These are phyloP conservation scores for Epizoanthus stellaris DNA, from an alignment of 92 coral and sea anemone species.

Conservation along the genomic window DNA sequence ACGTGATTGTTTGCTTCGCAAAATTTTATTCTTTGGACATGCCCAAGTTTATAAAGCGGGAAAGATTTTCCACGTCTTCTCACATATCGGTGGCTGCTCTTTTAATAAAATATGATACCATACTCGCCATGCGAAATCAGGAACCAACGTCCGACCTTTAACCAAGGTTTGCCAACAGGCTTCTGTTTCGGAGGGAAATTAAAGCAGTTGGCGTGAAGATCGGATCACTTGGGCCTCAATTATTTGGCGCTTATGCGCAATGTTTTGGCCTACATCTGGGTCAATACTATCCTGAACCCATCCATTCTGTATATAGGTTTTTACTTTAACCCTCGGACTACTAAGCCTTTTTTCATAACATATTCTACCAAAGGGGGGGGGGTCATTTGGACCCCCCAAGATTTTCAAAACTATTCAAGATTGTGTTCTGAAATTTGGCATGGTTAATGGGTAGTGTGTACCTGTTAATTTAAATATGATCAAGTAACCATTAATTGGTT, in stretches of 20 bases:
- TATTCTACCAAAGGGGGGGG: too few species aligned
- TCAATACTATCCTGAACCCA: neutral
- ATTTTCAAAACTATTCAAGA: too few species aligned
- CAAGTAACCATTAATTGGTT: too few species aligned
- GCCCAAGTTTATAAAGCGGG: conserved; percentile 27
- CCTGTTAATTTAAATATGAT: too few species aligned
- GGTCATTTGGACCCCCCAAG: too few species aligned
- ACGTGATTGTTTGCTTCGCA: neutral
- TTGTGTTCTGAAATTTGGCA: too few species aligned
- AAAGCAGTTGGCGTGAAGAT: neutral
- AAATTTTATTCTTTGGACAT: conserved; percentile 5
- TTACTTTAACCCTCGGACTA: neutral
- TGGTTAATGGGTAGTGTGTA: too few species aligned
- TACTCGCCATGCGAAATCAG: too few species aligned
- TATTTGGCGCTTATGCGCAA: neutral
- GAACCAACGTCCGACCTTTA: too few species aligned
- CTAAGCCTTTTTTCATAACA: too few species aligned
- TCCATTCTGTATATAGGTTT: conserved; percentile 4
- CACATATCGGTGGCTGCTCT: conserved; percentile 7
- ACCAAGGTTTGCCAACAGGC: too few species aligned
- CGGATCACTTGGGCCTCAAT: neutral
- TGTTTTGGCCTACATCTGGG: neutral
- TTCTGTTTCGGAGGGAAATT: too few species aligned
- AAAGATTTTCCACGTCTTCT: conserved; percentile 17
- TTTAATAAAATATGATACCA: neutral